Conservation (phyloP, 2,888 invertebrate species). For the Leptinotarsa haldemani region DNA sequence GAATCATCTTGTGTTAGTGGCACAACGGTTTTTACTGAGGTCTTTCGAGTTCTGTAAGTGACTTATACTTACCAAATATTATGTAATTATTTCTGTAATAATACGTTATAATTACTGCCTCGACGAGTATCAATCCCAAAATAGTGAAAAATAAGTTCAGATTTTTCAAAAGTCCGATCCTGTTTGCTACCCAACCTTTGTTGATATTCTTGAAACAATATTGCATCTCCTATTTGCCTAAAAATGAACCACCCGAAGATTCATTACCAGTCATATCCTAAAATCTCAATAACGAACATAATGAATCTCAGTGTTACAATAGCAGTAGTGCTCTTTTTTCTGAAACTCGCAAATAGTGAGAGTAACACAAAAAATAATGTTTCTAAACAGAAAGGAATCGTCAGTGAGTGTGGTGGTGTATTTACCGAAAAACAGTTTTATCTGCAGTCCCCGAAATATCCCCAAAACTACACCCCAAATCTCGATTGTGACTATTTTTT, state of each 20-base stretch:
- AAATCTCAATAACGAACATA: background rate
- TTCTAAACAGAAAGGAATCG: background rate
- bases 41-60: no score
- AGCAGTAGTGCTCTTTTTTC: background rate
- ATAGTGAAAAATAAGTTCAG: background rate
- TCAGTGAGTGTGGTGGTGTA: slow-evolving; percentile 60
- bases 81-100: no score
- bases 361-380: background rate
- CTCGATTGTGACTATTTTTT: slow-evolving; percentile 68
- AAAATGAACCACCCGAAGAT: slow-evolving; percentile 9
- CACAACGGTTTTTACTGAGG: no score
- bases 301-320: slow-evolving; percentile 16
- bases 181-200: slow-evolving; percentile 13
- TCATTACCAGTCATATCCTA: background rate
- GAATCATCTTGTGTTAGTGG: no score
- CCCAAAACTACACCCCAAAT: slow-evolving; percentile 65
- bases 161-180: slow-evolving; percentile 4
- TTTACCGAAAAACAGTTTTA: slow-evolving; percentile 67
- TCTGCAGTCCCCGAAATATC: slow-evolving; percentile 69
- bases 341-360: background rate
- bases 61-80: no score
- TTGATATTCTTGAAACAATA: slow-evolving; percentile 3
- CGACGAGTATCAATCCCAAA: background rate
- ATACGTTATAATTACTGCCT: no score
- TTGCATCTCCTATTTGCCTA: slow-evolving; percentile 7